Base-by-base conservation (phyloP, 2,113 vertebrate genomes). In the Okapia johnstoni region DNA sequence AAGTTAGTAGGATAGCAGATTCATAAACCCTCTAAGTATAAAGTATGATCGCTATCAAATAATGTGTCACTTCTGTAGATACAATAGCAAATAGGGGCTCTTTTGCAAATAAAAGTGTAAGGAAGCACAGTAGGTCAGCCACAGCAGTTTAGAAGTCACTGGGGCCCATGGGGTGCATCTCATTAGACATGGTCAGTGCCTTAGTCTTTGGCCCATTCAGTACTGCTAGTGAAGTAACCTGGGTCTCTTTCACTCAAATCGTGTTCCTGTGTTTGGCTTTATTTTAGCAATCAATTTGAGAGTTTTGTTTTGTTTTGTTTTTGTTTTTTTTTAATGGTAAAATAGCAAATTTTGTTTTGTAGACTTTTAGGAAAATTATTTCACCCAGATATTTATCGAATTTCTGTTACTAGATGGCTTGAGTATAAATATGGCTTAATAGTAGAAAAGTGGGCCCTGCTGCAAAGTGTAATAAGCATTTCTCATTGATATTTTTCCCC, bases 11-110 rank as follows among this genome's bases (percentile, higher is more conserved):
- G 7, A 55, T 40, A 94, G 48, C 9, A 77, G 85, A 25, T 52
- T 21, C 21, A 6, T 90, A 93, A 85, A 79, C 13, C 55, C 57
- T 94, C 10, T n/a, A 76, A 30, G 40, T 95, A 33, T 96, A 80
- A 97, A 73, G 15, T 70, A 76, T 89, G 92, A 93, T 91, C 13
- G 40, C 94, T 86, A 33, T 88, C 90, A 91, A 97, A 88, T 17
- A 84, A 50, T 60, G 57, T 98, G 70, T 95, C 55, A 77, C 3
- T 63, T 5, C 8, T 90, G 25, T 76, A 97, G 50, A 9, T 66
- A 3, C 48, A 73, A 96, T 86, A 97, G 25, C 81, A 98, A 96
- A 81, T 60, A 79, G 2, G 60, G 57, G 19, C 85, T 96, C 0
- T 85, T 61, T 55, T 48, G 94, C 87, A 87, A 63, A 0, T 94